Evolutionary conservation across 2,797 vertebrate genomes (phyloP).

Genomic region (Limnodromus scolopaceus): DNA sequence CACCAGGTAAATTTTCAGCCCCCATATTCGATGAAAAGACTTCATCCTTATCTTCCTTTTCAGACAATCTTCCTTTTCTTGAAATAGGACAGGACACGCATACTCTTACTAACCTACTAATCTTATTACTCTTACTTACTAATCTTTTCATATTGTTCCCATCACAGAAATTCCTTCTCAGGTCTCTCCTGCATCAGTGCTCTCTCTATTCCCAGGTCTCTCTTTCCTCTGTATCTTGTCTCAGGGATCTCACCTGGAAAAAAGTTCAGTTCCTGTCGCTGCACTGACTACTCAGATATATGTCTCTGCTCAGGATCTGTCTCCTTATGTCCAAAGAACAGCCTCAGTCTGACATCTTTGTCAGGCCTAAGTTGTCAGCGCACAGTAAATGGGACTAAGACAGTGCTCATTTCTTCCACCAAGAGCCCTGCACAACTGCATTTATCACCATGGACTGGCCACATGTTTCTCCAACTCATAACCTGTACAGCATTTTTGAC

Average conservation of each 20-base stretch:
- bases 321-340: background rate
- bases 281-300: background rate
- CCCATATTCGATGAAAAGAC: background rate
- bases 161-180: background rate
- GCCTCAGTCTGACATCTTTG: background rate
- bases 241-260: background rate
- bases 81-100: background rate
- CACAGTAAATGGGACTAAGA: background rate
- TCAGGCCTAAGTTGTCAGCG: background rate
- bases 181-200: background rate
- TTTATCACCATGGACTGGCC: background rate
- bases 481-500: background rate
- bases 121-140: background rate
- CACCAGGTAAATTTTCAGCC: background rate
- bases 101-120: background rate
- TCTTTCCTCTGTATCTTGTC: background rate
- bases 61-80: background rate
- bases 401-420: background rate
- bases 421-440: background rate
- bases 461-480: background rate
- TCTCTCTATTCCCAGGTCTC: background rate
- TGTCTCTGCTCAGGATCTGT: background rate
- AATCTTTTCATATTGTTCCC: background rate
- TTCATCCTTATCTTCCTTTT: background rate
- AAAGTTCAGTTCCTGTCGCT: background rate